Base-by-base conservation (phyloP, 2,113 vertebrate genomes). In the Archocentrus centrarchus region DNA sequence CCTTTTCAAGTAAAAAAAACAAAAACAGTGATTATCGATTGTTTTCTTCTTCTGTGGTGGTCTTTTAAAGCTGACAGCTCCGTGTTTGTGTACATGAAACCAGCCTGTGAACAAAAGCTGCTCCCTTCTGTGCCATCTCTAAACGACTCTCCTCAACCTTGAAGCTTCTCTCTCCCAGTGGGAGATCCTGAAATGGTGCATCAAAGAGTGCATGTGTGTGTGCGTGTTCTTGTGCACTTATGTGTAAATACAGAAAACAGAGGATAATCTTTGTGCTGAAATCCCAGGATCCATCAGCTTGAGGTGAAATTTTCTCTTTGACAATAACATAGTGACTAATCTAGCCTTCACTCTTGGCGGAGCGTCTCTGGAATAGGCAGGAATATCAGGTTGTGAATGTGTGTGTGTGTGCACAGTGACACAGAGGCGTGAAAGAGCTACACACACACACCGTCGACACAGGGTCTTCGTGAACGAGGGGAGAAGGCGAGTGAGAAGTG, bases 221-320 rank as follows among this genome's bases (percentile, higher is more conserved):
- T 80, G 24, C 24, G 79, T 75, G 81, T 80, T 27, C 64, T 86
- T 91, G 90, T 89, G 86, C 85, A 87, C 86, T 83, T 81, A 30
- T 57, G 84, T 89, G 89, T 81, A 81, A 82, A 89, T 62, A 87
- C 59, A 86, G 92, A 81, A 82, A 89, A 88, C 61, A 85, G 24
- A 87, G 79, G 68, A 86, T 68, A 86, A 77, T 57, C 63, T 53
- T 93, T 93, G 90, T 95, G 90, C 93, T 85, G 91, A 79, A 81
- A 77, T 75, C 73, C 81, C 84, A 86, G 37, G 4, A 80, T 80
- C 76, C 82, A 59, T 68, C 44, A 11, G 80, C 55, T 62, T 17
- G 2, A 66, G 37, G 82, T 24, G n/a, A 32, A 78, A 53, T 58
- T 39, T 82, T 70, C 75, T 73, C 81, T 59, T 75, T 77, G 20